Percentiles rank a stretch among this genome's conserved stretches.
Evolutionary conservation across 2,113 vertebrate genomes (phyloP).

Genomic region (Leucosticte australis): DNA sequence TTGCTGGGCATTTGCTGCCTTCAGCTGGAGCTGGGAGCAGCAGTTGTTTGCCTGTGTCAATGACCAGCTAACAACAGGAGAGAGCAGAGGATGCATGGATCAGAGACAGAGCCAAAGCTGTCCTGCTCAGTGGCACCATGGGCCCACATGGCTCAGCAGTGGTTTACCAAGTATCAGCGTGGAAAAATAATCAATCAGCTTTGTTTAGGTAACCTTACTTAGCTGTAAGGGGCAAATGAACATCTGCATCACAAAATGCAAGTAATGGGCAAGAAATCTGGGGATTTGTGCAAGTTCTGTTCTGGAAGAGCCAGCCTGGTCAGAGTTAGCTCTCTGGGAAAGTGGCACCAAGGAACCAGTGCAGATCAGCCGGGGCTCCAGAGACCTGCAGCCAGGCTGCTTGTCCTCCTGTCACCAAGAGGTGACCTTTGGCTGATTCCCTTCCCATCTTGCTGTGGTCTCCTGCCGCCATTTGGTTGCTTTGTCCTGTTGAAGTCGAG

Average conservation of each 20-base stretch:
- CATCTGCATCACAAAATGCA: background rate
- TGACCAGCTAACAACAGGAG: background rate
- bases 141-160: background rate
- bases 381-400: background rate
- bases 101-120: background rate
- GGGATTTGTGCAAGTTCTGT: background rate
- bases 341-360: background rate
- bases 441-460: background rate
- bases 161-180: background rate
- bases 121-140: background rate
- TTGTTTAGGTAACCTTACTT: background rate
- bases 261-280: background rate
- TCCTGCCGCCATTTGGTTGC: background rate
- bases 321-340: background rate
- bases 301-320: background rate
- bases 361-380: rapidly evolving
- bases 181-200: background rate
- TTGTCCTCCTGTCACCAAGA: background rate
- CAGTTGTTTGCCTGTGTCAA: background rate
- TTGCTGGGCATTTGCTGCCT: background rate
- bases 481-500: background rate
- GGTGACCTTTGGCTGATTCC: background rate
- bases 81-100: background rate
- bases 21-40: background rate
- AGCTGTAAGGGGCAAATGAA: background rate